Evolutionary conservation across 1,140 invertebrate genomes (phyloP), one percentile per base, ranked within the genome.

Genomic region (Drosophila prosaltans): DNA sequence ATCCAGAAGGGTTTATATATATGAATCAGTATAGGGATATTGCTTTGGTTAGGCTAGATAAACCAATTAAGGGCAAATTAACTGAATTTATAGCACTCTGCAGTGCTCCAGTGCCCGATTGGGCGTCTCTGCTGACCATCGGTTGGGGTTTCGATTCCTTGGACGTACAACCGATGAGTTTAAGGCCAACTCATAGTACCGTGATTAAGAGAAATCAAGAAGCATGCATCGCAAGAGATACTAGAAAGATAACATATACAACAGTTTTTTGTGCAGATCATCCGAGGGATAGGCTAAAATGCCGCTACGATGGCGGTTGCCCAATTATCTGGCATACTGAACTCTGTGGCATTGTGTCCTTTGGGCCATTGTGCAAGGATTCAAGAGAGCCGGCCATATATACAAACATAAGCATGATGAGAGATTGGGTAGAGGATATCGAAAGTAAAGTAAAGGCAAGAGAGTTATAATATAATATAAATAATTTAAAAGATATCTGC

Each of bases 291-390:
- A 16, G 7, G 2, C n/a, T 11, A 65, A 43, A 69, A 57, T 78
- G 75, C 65, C 76, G 76, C 65, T 78, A 78, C 32, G 58, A 59
- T 32, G 57, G 57, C 51, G 48, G 43, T 67, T 40, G 60, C 76
- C 48, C 57, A 9, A 3, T 59, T 3, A 11, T 59, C 1, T 40
- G 8, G n/a, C 21, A 40, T 1, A 59, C 24, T 10, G 2, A 40
- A 24, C 32, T 59, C 21, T 39, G 32, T 30, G 57, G 57, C 32
- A 16, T 59, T 16, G 57, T 40, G 16, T 59, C 57, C 30, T 9
- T 9, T 3, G 57, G 57, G 21, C 32, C 57, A 10, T 8, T 4
- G 21, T 59, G 57, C 21, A 24, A 32, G 10, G 32, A 39, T 59
- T 10, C 16, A 10, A 1, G 1, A 0, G 2, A 11, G 8, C 57